Evolutionary conservation across 2,888 invertebrate species (phyloP).

Genomic region (Phymatocera aterrima): DNA sequence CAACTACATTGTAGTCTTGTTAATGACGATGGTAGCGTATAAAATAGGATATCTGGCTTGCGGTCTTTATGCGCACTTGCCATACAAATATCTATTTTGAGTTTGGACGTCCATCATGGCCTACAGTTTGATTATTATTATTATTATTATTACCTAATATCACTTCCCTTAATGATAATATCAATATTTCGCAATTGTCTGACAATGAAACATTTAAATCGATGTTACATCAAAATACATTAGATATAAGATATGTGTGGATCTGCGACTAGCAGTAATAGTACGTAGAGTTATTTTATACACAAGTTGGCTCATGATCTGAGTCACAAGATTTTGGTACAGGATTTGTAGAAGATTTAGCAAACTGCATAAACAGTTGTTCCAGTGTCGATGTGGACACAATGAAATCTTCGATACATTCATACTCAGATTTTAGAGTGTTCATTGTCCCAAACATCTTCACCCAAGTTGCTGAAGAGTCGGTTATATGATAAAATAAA

Average conservation of each 20-base stretch:
- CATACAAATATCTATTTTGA: too few relatives aligned
- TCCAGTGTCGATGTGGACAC: constrained; percentile 71
- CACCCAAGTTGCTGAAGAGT: constrained; percentile 65
- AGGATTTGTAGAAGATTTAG: constrained; percentile 57
- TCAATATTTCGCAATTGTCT: not conserved
- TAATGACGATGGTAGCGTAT: too few relatives aligned
- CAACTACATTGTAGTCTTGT: too few relatives aligned
- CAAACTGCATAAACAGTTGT: constrained; percentile 71
- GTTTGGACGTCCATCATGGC: too few relatives aligned
- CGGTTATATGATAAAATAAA: constrained; percentile 68
- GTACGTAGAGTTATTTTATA: not conserved
- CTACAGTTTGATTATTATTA: not conserved
- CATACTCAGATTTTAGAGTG: constrained; percentile 60
- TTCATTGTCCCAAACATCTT: constrained; percentile 69
- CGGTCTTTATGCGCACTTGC: too few relatives aligned
- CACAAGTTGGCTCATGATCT: not conserved
- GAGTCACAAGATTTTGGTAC: not conserved
- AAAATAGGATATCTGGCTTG: too few relatives aligned
- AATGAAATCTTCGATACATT: constrained; percentile 69
- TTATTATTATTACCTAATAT: not conserved
- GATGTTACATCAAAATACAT: not conserved
- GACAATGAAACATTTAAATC: not conserved
- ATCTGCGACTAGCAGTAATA: not conserved
- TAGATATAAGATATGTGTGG: not conserved
- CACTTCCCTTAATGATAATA: too few relatives aligned